These are phyloP conservation scores for Oceanodroma leucorhoa DNA, from an alignment of 2,797 vertebrate genomes.

Conservation along the genomic window DNA sequence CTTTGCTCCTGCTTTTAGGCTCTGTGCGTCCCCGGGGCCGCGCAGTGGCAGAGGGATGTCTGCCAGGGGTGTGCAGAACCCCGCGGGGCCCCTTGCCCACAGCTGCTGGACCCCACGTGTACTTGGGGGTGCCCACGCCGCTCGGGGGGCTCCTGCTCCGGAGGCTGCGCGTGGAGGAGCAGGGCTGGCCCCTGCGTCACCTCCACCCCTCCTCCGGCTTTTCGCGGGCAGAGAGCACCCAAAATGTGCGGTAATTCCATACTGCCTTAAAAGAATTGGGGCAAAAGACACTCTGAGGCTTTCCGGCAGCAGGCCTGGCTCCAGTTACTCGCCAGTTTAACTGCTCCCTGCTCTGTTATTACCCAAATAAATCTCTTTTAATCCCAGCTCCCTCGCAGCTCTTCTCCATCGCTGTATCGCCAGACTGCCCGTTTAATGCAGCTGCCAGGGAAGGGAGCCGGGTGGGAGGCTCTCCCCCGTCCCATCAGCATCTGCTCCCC, in stretches of 20 bases:
- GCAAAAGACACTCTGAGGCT: not conserved
- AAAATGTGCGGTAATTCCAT: not conserved
- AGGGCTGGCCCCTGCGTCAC: not conserved
- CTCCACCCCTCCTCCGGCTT: not conserved
- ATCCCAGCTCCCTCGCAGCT: not conserved
- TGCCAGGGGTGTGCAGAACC: not conserved
- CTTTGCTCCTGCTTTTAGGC: not conserved
- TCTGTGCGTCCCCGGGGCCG: not conserved
- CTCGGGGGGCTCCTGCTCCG: not conserved
- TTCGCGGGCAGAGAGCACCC: not conserved
- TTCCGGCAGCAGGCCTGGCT: not conserved
- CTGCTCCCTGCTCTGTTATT: not conserved
- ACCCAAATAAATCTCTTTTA: constrained; percentile 6
- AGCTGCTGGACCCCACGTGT: not conserved
- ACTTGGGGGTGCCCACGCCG: rapidly evolving
- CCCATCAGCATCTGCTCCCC: not conserved
- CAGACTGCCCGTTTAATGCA: not conserved
- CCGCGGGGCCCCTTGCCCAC: not conserved
- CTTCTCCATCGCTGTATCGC: not conserved
- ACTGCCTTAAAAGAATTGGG: not conserved
- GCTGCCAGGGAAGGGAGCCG: rapidly evolving
- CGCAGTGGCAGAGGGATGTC: rapidly evolving
- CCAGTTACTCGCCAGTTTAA: not conserved
- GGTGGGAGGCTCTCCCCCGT: not conserved
- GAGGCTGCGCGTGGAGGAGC: not conserved